Conservation (phyloP, 2,888 invertebrate species). For the Chrysomela aeneicollis region DNA sequence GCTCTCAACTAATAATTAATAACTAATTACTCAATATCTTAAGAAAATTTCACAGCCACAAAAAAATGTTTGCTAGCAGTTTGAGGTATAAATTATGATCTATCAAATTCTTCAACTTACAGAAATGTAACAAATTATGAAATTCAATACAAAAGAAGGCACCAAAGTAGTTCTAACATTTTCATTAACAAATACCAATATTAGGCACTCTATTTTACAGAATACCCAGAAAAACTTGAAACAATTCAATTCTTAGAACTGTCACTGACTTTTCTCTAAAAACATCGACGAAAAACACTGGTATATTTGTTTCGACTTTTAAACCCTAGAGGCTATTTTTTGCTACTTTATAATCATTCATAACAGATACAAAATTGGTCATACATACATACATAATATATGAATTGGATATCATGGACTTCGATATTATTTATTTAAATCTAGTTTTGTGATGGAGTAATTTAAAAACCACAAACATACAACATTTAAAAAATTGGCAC, state of each 20-base stretch:
- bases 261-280: not conserved
- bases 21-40: conserved; percentile 28
- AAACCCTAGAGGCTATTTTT: not conserved
- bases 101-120: conserved; percentile 19
- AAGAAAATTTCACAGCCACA: conserved; percentile 32
- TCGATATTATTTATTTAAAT: not conserved
- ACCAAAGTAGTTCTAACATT: conserved; percentile 27
- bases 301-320: not conserved
- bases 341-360: not conserved
- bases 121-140: conserved; percentile 13
- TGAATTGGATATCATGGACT: not conserved
- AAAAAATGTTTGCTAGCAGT: conserved; percentile 24
- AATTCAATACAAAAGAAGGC: conserved; percentile 27
- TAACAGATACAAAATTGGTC: not conserved
- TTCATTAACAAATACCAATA: conserved; percentile 23
- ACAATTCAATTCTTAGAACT: not conserved
- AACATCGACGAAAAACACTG: not conserved
- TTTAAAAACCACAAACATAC: conserved; percentile 4
- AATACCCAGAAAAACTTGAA: not conserved
- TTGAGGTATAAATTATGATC: conserved; percentile 29
- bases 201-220: not conserved
- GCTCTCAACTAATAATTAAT: conserved; percentile 25
- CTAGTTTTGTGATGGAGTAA: conserved; percentile 1
- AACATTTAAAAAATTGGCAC: conserved; percentile 20
- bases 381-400: not conserved